Conservation (phyloP, 2,797 vertebrate genomes). For the Urosaurus nigricauda region DNA sequence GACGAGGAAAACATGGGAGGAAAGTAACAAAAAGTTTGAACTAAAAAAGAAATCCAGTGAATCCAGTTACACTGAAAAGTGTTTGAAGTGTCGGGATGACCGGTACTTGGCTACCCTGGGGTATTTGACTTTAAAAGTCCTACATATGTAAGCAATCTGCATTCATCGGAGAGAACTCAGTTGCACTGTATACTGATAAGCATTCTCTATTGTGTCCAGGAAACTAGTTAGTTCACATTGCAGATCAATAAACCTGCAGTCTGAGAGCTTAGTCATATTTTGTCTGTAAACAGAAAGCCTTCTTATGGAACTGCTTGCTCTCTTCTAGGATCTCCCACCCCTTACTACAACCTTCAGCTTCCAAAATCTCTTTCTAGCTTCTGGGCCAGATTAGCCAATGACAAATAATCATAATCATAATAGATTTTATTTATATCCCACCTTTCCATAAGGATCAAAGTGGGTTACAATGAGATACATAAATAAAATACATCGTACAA, state of each 20-base stretch:
- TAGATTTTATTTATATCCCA: too few species aligned
- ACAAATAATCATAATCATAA: too few species aligned
- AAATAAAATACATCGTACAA: too few species aligned
- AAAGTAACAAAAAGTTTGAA: neutral
- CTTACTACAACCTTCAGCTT: too few species aligned
- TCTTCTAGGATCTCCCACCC: neutral
- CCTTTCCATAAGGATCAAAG: too few species aligned
- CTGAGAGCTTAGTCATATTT: constrained; percentile 55
- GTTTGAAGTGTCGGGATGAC: neutral
- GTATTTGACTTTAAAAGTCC: neutral
- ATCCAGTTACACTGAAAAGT: neutral
- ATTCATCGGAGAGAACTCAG: neutral
- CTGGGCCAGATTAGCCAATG: neutral
- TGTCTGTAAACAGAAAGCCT: neutral
- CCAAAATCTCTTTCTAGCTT: too few species aligned
- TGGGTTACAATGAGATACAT: too few species aligned
- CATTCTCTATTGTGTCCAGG: neutral
- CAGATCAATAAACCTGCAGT: constrained; percentile 41
- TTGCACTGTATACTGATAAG: too few species aligned
- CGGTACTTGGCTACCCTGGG: neutral
- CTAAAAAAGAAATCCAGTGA: neutral
- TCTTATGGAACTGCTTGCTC: neutral
- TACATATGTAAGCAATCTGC: neutral
- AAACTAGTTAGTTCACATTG: neutral
- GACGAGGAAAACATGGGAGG: neutral